Base-by-base conservation (phyloP, 2,888 invertebrate species). In the Orchestes rusci region DNA sequence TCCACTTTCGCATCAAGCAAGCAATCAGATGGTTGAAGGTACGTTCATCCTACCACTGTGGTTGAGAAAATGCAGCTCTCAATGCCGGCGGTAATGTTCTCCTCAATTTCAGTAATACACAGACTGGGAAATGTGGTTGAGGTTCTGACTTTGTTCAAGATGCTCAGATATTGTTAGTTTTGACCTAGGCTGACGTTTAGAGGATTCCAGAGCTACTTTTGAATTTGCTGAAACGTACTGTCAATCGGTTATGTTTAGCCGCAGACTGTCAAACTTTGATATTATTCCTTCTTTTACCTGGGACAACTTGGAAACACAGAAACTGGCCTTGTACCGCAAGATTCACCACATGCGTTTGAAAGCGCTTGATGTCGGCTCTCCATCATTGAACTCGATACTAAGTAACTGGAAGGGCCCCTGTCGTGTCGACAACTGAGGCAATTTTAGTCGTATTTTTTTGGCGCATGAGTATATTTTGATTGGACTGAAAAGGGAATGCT, bases 281-380 rank as follows among this genome's bases (percentile, higher is more conserved):
- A 80, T 80, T 2, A 94, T 91, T 13, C 84, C 85, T 56, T 89
- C 86, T 59, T 83, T 79, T 5, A 90, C 89, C 58, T 82, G 81
- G 16, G 84, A 81, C 44, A 90, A 71, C 74, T 86, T 86, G 53
- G 84, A 80, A 56, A 90, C 81, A 70, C 91, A 91, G 70, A 92
- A 86, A 62, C 91, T 91, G 13, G 92, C 92, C 73, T 93, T 90
- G 67, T 93, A 93, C 55, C 92, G 74, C 50, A 94, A 74, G 65
- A 94, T 94, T 70, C 94, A 93, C 0, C 91, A 91, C 91, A 94
- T 92, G 59, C 94, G 79, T 70, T 94, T 94, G 62, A 94, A 88
- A 46, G 94, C 94, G 65, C 93, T 90, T 34, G 90, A 89, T n/a
- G n/a, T n/a, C n/a, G n/a, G n/a, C n/a, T n/a, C n/a, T n/a, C n/a